Evolutionary conservation across 2,113 vertebrate genomes (phyloP).

Genomic region (Choloepus hoffmanni): DNA sequence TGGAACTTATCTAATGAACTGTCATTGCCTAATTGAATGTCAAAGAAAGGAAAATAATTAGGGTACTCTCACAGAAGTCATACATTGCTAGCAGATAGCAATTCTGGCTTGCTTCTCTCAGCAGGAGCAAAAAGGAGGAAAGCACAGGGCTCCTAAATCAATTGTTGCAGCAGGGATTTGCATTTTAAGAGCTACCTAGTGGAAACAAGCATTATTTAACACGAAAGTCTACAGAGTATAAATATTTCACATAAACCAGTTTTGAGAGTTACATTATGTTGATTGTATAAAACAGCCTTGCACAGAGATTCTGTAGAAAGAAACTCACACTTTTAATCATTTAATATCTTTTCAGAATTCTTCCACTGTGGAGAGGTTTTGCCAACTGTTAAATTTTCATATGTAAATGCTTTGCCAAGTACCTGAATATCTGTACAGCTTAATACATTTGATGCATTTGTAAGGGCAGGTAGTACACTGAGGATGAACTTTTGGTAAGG

Average conservation of each 20-base stretch:
- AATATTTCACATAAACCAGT: neutral
- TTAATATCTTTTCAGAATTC: constrained; percentile 9
- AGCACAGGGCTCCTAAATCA: neutral
- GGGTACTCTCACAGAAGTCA: neutral
- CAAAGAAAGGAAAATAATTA: constrained; percentile 19
- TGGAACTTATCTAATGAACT: constrained; percentile 26
- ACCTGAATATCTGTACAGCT: constrained; percentile 56
- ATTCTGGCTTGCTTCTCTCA: neutral
- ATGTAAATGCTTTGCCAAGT: constrained; percentile 32
- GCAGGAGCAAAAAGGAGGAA: neutral
- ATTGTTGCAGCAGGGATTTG: neutral
- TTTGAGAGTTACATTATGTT: neutral
- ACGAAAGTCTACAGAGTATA: neutral
- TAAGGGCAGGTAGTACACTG: constrained; percentile 58
- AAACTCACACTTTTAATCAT: neutral
- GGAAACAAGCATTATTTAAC: constrained; percentile 37
- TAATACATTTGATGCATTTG: constrained; percentile 59
- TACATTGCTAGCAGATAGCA: neutral
- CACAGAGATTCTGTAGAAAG: neutral
- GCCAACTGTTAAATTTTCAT: constrained; percentile 62
- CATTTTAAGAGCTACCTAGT: constrained; percentile 24
- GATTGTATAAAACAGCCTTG: constrained; percentile 18
- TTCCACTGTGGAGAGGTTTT: neutral
- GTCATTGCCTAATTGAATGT: constrained; percentile 21
- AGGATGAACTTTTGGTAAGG: constrained; percentile 76